Conservation (phyloP, 2,797 vertebrate species). For the Rhodeus uyekii region DNA sequence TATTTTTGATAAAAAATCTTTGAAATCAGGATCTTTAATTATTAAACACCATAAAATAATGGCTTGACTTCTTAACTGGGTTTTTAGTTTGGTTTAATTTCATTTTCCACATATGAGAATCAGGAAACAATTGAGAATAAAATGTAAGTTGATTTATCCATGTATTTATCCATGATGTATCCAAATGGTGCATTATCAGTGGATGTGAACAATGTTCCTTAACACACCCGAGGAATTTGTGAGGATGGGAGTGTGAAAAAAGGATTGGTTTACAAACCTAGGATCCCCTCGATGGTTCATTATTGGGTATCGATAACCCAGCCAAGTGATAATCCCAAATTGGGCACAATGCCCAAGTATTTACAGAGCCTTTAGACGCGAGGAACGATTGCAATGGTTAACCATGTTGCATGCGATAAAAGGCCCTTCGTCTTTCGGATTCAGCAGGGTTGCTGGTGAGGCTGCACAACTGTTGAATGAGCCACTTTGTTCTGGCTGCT, state of each 20-base stretch:
- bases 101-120: not conserved
- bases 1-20: too few species aligned
- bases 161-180: too few species aligned
- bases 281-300: not conserved
- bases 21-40: too few species aligned
- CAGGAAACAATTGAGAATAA: not conserved
- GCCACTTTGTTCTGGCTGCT: constrained; percentile 48
- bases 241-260: constrained; percentile 27
- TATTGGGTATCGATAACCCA: not conserved
- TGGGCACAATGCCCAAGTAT: constrained; percentile 25
- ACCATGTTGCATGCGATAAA: constrained; percentile 18
- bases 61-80: not conserved
- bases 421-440: not conserved
- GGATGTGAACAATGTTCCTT: not conserved
- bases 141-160: too few species aligned
- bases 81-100: not conserved
- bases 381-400: constrained; percentile 42
- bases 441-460: constrained; percentile 24
- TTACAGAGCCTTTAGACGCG: constrained; percentile 26
- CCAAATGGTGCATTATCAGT: constrained; percentile 9
- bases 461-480: constrained; percentile 45
- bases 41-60: too few species aligned
- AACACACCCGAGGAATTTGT: constrained; percentile 26
- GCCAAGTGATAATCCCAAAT: not conserved
- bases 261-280: constrained; percentile 38